Evolutionary conservation across 2,797 vertebrate species (phyloP).

Genomic region (Bovichtus variegatus): DNA sequence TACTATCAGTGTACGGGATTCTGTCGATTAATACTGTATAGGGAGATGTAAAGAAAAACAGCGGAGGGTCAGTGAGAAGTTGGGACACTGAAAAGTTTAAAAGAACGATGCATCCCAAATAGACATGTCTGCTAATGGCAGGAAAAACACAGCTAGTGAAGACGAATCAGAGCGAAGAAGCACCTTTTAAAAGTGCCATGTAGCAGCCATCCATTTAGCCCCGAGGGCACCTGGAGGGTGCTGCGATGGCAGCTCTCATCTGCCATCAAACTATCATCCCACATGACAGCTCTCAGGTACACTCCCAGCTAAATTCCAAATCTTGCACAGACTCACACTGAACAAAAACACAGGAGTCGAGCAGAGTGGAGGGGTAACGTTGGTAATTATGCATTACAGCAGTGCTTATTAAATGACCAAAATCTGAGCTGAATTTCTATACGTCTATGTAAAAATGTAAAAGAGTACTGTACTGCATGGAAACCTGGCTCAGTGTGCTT

Average conservation of each 20-base stretch:
- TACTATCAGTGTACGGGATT: background rate
- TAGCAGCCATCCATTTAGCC: constrained; percentile 77
- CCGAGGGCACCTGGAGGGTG: constrained; percentile 88
- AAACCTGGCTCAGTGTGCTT: background rate
- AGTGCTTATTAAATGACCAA: constrained; percentile 12
- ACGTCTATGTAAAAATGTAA: background rate
- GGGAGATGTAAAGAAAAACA: background rate
- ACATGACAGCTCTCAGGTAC: constrained; percentile 72
- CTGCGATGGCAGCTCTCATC: constrained; percentile 83
- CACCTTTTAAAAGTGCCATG: constrained; percentile 71
- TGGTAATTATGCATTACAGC: constrained; percentile 74
- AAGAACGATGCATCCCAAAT: constrained; percentile 28
- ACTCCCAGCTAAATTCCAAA: constrained; percentile 64
- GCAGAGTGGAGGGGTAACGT: background rate
- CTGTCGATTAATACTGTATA: background rate
- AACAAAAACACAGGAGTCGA: constrained; percentile 22
- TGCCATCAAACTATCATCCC: constrained; percentile 75
- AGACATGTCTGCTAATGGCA: constrained; percentile 60
- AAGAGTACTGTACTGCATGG: background rate
- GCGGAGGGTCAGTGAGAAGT: constrained; percentile 12
- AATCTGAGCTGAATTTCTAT: background rate
- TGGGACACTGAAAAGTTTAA: constrained; percentile 15
- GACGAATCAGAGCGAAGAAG: constrained; percentile 70
- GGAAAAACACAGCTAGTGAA: constrained; percentile 62
- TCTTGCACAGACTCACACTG: constrained; percentile 34